Base-by-base conservation (phyloP, 2,113 vertebrate genomes). In the Tupaia chinensis region DNA sequence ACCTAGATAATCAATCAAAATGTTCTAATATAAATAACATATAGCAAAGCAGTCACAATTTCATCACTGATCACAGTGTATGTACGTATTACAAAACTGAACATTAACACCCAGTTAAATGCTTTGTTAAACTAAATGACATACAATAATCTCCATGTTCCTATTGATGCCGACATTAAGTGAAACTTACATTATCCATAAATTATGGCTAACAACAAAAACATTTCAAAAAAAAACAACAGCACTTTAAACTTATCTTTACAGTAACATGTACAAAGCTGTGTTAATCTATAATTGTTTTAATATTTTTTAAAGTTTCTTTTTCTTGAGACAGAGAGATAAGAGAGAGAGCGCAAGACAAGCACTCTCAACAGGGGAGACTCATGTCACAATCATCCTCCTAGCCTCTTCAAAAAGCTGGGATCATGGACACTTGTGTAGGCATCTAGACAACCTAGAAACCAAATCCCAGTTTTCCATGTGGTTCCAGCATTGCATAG, bases 1-100 rank as follows among this genome's bases (percentile, higher is more conserved):
- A 95, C 81, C 96, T 97, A 97, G 86, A 92, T 95, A 97, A 93
- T 70, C 61, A 94, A 97, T 98, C 94, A 98, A 96, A 96, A 80
- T 91, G 34, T 61, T 97, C 89, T 92, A 91, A 63, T 72, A 60
- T 87, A 73, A 92, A 85, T 93, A 96, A 86, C 56, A 93, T 77
- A 89, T 34, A 97, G 82, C 58, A 88, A 95, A 96, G 78, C 22
- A 93, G 78, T 91, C 83, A 89, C 27, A 94, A 86, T 69, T 97
- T 95, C n/a, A 89, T 81, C 79, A 19, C 14, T 79, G 69, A 29
- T 88, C 78, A 63, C 1, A 95, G 8, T 82, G 29, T 88, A 81
- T 66, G 9, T 72, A 58, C 88, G 2, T 27, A 22, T 34, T 89
- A 16, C 1, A 72, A 86, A 83, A 82, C 19, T 88, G 56, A 95